phyloP scores from a whole-genome alignment of 2,888 invertebrate species.

The Ramazzottius varieornatus region DNA sequence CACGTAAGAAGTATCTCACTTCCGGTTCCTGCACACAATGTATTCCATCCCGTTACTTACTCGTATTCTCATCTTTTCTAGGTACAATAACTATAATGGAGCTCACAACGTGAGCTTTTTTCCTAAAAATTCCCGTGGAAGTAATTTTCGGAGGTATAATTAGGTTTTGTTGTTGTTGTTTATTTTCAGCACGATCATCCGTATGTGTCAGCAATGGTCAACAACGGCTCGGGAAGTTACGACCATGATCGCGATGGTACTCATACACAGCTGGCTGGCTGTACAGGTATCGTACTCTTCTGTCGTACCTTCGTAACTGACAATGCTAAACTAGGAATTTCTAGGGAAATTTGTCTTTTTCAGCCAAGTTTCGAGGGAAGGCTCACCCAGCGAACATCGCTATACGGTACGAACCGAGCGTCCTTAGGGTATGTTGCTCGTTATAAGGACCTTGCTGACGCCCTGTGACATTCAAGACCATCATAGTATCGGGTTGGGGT shows the following conservation, averaged over 20 bases:
- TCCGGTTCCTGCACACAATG: background rate
- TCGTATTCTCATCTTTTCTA: background rate
- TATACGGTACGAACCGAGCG: slow-evolving; percentile 45
- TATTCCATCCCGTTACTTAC: background rate
- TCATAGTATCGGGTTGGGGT: too few species aligned
- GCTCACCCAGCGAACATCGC: slow-evolving; percentile 68
- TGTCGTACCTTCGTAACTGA: too few species aligned
- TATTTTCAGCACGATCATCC: slow-evolving; percentile 70
- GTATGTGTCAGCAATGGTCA: slow-evolving; percentile 89
- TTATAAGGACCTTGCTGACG: too few species aligned
- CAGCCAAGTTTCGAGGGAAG: slow-evolving; percentile 61
- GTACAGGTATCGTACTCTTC: slow-evolving; percentile 44
- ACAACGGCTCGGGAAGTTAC: slow-evolving; percentile 75
- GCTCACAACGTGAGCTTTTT: slow-evolving; percentile 60
- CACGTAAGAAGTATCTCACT: slow-evolving; percentile 28
- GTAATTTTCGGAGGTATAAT: background rate
- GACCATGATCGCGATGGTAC: slow-evolving; percentile 97
- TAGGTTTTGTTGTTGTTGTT: background rate
- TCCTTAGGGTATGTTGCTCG: background rate
- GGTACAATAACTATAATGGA: slow-evolving; percentile 91
- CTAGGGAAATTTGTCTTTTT: background rate
- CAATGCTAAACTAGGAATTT: too few species aligned
- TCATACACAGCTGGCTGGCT: slow-evolving; percentile 83
- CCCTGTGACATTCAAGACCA: too few species aligned
- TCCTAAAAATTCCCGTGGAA: background rate